Evolutionary conservation across 1,140 invertebrate genomes (phyloP), one percentile per base, ranked within the genome.

Genomic region (Hesperophylax magnus): DNA sequence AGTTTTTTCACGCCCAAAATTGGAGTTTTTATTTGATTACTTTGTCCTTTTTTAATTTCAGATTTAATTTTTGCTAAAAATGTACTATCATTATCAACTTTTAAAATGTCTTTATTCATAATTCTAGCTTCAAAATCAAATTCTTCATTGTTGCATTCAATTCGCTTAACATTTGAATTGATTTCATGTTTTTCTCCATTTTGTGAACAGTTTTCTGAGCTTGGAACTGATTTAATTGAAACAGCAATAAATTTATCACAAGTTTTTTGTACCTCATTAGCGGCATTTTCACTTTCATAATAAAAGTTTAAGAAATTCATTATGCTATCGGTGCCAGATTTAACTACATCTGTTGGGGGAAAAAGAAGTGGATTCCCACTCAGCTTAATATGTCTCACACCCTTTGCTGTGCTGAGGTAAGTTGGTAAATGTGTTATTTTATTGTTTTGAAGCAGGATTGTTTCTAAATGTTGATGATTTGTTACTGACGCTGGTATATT

Each of bases 401-500:
- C 90, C 11, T 85, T 77, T 17, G 87, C 84, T 18, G 88, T 91
- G 83, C 92, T 90, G 24, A 93, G 83, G 87, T 92, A 92, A 24
- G 91, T 83, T 0, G 92, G 92, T 69, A 93, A 84, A 82, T 85
- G 84, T 52, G 89, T 86, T 47, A 93, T 84, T 82, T 88, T 86
- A 86, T 93, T 93, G 81, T 90, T 90, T 86, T 92, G 88, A 63
- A 93, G 82, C 39, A 93, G 86, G 69, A 93, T 86, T 53, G 92
- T 92, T 61, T 92, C 89, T 11, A 93, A 85, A 79, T 69, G 87
- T 53, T 58, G 80, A 81, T 93, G 92, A 71, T 89, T 85, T 82
- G 90, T 89, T 14, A 93, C 88, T 3, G 86, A 87, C 81, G 80
- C 82, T 22, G 92, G 92, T 69, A 93, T 85, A 34, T 82, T 86